Conservation (phyloP, 2,888 invertebrate species). For the Tryphoninae sp. region DNA sequence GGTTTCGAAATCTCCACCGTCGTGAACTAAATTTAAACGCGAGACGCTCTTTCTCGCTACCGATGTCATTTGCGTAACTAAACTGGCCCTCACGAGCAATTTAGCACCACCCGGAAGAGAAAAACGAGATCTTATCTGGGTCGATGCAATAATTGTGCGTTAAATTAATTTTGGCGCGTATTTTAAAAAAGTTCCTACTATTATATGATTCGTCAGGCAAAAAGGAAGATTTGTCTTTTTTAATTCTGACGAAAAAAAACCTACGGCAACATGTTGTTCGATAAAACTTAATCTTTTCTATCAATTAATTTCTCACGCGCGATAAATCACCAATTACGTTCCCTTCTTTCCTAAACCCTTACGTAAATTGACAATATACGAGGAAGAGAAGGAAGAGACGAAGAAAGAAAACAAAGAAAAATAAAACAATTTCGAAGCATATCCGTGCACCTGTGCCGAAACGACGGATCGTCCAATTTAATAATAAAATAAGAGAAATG, state of each 20-base stretch:
- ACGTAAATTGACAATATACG: not conserved
- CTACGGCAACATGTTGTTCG: too few relatives aligned
- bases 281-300: too few relatives aligned
- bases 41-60: not conserved
- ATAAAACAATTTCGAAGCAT: not conserved
- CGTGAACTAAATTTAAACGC: constrained; percentile 2
- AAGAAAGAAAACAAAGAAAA: not conserved
- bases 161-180: too few relatives aligned
- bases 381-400: not conserved
- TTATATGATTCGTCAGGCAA: too few relatives aligned
- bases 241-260: not conserved
- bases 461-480: not conserved
- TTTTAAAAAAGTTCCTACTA: too few relatives aligned
- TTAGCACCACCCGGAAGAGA: not conserved
- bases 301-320: too few relatives aligned
- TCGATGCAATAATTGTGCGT: too few relatives aligned
- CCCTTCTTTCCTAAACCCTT: not conserved
- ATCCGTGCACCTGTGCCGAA: not conserved
- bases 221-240: not conserved
- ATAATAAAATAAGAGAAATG: not conserved
- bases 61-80: not conserved
- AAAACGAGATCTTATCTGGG: too few relatives aligned
- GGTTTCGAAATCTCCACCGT: not conserved
- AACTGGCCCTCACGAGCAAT: not conserved
- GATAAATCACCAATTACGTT: too few relatives aligned